A percentile compares a stretch with the other conserved stretches of the same genome.
phyloP scores from a whole-genome alignment of 2,888 invertebrate species.

The Hoplodrina blanda region DNA sequence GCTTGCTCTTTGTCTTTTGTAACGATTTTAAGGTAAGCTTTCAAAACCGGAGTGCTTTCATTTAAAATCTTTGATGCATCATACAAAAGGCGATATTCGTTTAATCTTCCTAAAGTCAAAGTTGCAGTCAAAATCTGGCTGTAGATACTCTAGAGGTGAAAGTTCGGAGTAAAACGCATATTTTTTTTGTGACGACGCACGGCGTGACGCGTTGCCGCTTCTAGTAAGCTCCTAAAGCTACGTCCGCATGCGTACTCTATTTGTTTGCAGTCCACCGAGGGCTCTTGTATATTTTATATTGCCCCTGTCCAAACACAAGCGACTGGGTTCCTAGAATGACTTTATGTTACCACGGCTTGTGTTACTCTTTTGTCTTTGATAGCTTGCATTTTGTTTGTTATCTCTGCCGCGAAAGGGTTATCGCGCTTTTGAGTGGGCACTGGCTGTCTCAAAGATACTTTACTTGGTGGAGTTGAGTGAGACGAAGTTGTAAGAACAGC shows the following conservation, averaged over 20 bases:
- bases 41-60: conserved; percentile 3
- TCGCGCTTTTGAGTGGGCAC: conserved; percentile 27
- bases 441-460: conserved; percentile 14
- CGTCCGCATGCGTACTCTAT: conserved; percentile 69
- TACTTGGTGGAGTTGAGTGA: conserved; percentile 8
- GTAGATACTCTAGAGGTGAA: not conserved
- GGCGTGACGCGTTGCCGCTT: conserved; percentile 43
- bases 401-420: conserved; percentile 46
- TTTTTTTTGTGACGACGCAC: not conserved
- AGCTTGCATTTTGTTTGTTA: conserved; percentile 59
- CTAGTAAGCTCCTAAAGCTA: conserved; percentile 48
- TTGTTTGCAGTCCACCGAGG: conserved; percentile 80
- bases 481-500: conserved; percentile 4
- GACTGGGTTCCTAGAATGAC: conserved; percentile 84
- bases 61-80: not conserved
- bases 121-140: not conserved
- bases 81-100: not conserved
- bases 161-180: not conserved
- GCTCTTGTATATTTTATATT: conserved; percentile 84
- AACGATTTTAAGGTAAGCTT: conserved; percentile 13
- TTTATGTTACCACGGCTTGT: conserved; percentile 74
- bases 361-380: conserved; percentile 67
- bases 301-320: conserved; percentile 81
- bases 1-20: not conserved
- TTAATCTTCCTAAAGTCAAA: not conserved